Evolutionary conservation across 2,113 vertebrate species (phyloP).

Genomic region (Ariopsis seemanni): DNA sequence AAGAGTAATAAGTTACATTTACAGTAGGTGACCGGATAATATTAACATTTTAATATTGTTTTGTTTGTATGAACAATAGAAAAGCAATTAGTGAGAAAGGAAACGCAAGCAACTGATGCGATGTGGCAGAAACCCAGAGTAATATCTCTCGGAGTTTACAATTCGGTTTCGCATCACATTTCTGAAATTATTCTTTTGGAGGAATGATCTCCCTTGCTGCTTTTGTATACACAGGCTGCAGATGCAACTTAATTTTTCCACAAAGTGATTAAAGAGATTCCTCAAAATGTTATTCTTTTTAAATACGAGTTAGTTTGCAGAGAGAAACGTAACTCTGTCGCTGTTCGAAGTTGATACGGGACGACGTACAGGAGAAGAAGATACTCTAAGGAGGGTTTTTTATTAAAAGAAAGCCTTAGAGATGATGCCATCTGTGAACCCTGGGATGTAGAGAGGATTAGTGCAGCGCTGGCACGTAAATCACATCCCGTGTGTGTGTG

Average conservation of each 20-base stretch:
- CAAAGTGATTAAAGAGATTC: not conserved
- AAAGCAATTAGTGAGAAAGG: not conserved
- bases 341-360: not conserved
- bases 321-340: not conserved
- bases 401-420: conserved; percentile 12
- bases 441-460: conserved; percentile 42
- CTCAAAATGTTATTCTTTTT: too few species aligned
- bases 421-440: conserved; percentile 42
- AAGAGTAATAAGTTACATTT: not conserved
- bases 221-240: not conserved
- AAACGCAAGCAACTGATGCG: not conserved
- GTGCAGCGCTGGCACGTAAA: conserved; percentile 2
- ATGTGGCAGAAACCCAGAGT: not conserved
- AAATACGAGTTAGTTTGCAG: not conserved
- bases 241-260: not conserved
- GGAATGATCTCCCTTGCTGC: not conserved
- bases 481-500: conserved; percentile 21
- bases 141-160: not conserved
- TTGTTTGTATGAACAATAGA: not conserved
- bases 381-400: not conserved
- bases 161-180: not conserved
- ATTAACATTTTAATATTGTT: not conserved
- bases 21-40: not conserved
- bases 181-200: not conserved
- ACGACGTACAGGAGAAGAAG: not conserved